A percentile compares a stretch with the other conserved stretches of the same genome.
Evolutionary conservation across 2,113 vertebrate species (phyloP).

Genomic region (Sisor rabdophorus): DNA sequence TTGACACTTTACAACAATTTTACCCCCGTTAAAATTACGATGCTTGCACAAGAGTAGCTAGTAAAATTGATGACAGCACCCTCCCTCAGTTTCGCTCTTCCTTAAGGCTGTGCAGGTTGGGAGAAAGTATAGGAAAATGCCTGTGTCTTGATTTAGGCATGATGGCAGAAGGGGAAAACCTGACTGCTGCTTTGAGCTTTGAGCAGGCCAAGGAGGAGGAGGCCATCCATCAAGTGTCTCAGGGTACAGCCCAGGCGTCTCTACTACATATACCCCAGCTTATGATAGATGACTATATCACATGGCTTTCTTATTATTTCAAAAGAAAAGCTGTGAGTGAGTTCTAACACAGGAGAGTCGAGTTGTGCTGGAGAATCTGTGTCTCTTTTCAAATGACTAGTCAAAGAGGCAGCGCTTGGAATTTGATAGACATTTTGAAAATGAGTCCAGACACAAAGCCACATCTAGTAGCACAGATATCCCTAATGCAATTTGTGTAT

Average conservation of each 20-base stretch:
- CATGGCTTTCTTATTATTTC: slow-evolving; percentile 51
- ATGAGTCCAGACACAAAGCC: neutral
- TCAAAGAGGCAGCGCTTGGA: neutral
- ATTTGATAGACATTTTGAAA: slow-evolving; percentile 1
- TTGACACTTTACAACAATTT: slow-evolving; percentile 17
- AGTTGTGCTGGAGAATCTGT: slow-evolving; percentile 29
- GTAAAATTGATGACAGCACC: slow-evolving; percentile 38
- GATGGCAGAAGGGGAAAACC: slow-evolving; percentile 40
- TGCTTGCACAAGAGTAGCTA: slow-evolving; percentile 14
- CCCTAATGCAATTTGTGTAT: too few relatives aligned
- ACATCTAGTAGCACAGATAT: too few relatives aligned
- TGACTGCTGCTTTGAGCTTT: slow-evolving; percentile 42
- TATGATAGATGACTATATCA: slow-evolving; percentile 50
- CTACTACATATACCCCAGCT: slow-evolving; percentile 34
- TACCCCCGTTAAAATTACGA: slow-evolving; percentile 29
- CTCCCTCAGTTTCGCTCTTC: neutral
- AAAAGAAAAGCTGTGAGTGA: slow-evolving; percentile 44
- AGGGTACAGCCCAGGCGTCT: slow-evolving; percentile 39
- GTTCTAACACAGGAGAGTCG: slow-evolving; percentile 37
- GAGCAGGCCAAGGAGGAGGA: slow-evolving; percentile 40
- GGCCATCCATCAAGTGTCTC: slow-evolving; percentile 41
- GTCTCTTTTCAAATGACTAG: slow-evolving; percentile 37
- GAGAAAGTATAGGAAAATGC: slow-evolving; percentile 39
- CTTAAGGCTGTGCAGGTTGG: slow-evolving; percentile 30
- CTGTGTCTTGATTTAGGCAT: slow-evolving; percentile 49